Percentiles rank a stretch among this genome's conserved stretches.
Evolutionary conservation across 1,140 invertebrate genomes (phyloP).

Genomic region (Anoplophora glabripennis): DNA sequence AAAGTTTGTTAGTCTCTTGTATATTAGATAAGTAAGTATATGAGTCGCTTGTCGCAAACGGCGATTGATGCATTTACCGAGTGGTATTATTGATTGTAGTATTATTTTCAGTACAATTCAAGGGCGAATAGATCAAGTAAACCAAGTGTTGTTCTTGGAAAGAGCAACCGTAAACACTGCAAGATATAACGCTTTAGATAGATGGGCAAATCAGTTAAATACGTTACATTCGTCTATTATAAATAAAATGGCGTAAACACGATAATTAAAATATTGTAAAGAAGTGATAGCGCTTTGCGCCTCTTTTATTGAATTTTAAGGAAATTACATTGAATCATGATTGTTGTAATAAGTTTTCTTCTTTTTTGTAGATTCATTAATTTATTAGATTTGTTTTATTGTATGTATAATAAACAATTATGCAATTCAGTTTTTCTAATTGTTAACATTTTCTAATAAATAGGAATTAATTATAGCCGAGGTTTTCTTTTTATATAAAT

Average conservation of each 20-base stretch:
- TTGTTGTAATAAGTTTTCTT: conserved; percentile 7
- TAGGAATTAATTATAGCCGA: conserved; percentile 22
- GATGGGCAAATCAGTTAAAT: conserved; percentile 91
- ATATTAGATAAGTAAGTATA: conserved; percentile 91
- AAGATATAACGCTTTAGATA: conserved; percentile 86
- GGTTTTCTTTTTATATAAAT: too few species aligned
- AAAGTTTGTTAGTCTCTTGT: conserved; percentile 96
- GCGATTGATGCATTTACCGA: background rate
- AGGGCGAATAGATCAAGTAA: conserved; percentile 95
- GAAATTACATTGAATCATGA: background rate
- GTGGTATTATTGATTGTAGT: conserved; percentile 7
- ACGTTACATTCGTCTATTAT: conserved; percentile 86
- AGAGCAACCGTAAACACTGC: conserved; percentile 78
- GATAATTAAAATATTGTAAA: conserved; percentile 4
- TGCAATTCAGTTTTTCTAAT: conserved; percentile 12
- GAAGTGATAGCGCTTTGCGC: conserved; percentile 31
- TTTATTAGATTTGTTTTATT: background rate
- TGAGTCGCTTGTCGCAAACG: too few species aligned
- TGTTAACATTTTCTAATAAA: conserved; percentile 28
- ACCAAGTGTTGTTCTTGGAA: conserved; percentile 89
- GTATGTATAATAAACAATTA: conserved; percentile 7
- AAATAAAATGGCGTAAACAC: conserved; percentile 76
- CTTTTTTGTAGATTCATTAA: conserved; percentile 1
- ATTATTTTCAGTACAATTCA: conserved; percentile 69
- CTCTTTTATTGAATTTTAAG: conserved; percentile 18